These are phyloP conservation scores for Burhinus oedicnemus DNA, from an alignment of 2,113 vertebrate species.

Conservation along the genomic window DNA sequence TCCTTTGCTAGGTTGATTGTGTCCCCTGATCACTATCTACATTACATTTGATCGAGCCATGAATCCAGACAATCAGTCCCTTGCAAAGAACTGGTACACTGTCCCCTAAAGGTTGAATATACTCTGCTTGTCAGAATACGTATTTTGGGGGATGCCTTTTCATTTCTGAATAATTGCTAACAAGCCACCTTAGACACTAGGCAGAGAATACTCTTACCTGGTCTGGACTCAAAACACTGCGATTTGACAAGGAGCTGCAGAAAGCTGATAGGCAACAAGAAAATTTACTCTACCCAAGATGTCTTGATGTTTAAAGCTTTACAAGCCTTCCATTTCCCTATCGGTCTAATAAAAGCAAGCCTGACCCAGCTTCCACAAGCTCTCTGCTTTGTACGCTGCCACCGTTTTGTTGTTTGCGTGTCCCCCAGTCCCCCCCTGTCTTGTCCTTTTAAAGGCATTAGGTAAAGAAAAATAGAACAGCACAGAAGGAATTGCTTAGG, in stretches of 20 bases:
- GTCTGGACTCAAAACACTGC: neutral
- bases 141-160: neutral
- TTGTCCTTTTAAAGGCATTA: neutral
- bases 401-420: neutral
- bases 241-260: neutral
- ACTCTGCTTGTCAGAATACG: neutral
- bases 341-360: neutral
- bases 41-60: neutral
- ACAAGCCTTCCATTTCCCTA: neutral
- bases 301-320: neutral
- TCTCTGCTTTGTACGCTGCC: neutral
- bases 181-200: neutral
- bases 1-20: neutral
- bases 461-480: neutral
- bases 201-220: neutral
- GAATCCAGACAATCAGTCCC: neutral
- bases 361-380: neutral
- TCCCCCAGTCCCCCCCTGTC: fast-evolving
- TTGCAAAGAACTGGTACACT: neutral
- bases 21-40: neutral
- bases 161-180: neutral
- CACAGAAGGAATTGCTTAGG: neutral
- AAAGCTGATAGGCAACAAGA: neutral
- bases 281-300: neutral
- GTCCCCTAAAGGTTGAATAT: neutral